These are phyloP conservation scores for Cercopithecus mitis DNA, from an alignment of 2,797 vertebrate species.

Conservation along the genomic window DNA sequence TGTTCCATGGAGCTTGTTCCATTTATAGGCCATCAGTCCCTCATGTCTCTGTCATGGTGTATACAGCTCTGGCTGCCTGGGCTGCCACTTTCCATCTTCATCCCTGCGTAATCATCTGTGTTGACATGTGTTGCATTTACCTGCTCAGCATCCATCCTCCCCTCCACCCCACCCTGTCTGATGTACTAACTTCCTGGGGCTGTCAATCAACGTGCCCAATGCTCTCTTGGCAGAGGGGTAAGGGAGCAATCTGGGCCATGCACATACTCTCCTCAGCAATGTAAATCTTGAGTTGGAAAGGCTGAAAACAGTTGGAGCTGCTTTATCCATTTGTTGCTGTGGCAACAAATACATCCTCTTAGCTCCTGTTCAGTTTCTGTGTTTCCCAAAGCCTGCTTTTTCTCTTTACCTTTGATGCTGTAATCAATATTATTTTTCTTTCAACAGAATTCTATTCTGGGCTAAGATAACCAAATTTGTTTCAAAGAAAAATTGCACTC, in stretches of 20 bases:
- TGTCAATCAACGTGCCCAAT: background rate
- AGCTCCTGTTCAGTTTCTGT: background rate
- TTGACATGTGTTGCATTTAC: background rate
- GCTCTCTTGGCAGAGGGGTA: background rate
- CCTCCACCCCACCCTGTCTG: background rate
- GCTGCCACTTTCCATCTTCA: too few species aligned
- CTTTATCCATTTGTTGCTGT: background rate
- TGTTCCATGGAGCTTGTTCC: background rate
- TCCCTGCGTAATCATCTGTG: too few species aligned
- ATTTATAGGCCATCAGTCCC: background rate
- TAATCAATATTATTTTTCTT: background rate
- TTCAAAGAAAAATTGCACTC: background rate
- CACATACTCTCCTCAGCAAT: background rate
- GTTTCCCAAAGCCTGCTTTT: too few species aligned
- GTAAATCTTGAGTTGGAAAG: background rate
- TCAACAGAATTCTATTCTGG: background rate
- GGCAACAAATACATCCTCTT: background rate
- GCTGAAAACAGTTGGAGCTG: background rate
- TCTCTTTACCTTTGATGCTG: background rate
- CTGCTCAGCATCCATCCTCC: background rate
- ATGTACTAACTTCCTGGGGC: background rate
- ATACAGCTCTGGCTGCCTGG: background rate
- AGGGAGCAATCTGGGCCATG: fast-evolving
- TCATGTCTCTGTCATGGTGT: background rate
- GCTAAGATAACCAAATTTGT: background rate